Evolutionary conservation across 2,113 vertebrate species (phyloP), one percentile per base, ranked within the genome.

Genomic region (Rhinolophus ferrumequinum): DNA sequence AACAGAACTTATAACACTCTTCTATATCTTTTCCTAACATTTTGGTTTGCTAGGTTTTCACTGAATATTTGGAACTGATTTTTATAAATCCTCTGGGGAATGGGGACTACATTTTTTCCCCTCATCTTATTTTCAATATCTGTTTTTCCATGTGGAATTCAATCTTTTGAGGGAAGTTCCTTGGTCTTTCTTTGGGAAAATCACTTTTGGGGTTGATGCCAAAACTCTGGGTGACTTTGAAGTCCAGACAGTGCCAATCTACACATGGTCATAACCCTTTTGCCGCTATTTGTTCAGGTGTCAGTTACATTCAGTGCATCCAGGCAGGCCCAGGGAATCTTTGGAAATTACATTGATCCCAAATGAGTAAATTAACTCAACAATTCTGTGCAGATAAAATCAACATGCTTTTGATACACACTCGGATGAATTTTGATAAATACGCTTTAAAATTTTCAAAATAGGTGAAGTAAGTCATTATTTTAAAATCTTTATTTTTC

Each of bases 171-270:
- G 67, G n/a, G 83, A 60, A 92, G 54, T 81, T 97, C 22, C 41
- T 96, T 94, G 66, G 79, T 95, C 70, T 82, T 60, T 86, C 54
- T 92, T 97, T 93, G 88, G 92, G 88, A 97, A 97, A 97, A 96
- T 94, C 92, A 96, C 76, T 75, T 93, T 88, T 96, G 90, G 97
- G 72, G 72, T 58, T 41, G 95, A 79, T 95, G 97, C 95, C 97
- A 97, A 92, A 70, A 30, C 50, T 93, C 84, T 44, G 73, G 92
- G 84, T 97, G 96, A 97, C 95, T 97, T 95, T 96, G 94, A 96
- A 86, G 73, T 88, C 90, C 67, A 86, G 97, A 90, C 92, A 96
- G 88, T 88, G 88, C 88, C 93, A 94, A 79, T 70, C 70, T 75
- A n/a, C 87, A 72, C 69, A 87, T 1, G 30, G 87, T 77, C n/a